These are phyloP conservation scores for Trididemnum nubilum DNA, from an alignment of 23 tunicate genomes.

Conservation along the genomic window DNA sequence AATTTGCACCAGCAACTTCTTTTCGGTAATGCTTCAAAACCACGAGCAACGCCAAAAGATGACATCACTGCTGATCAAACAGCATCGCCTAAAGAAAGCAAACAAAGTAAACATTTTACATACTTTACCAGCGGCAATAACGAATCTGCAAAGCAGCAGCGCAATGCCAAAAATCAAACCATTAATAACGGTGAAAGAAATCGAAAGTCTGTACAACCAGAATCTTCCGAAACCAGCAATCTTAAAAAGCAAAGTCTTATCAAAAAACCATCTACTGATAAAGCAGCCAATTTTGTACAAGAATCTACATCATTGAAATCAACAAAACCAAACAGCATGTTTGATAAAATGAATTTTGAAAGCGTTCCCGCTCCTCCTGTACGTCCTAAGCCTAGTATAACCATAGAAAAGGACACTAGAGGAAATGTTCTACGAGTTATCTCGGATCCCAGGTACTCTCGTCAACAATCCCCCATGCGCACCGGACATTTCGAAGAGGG, in stretches of 20 bases:
- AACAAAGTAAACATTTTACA: background rate
- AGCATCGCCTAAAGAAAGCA: background rate
- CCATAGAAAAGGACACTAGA: constrained; percentile 65
- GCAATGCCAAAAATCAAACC: background rate
- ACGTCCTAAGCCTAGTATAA: constrained; percentile 73
- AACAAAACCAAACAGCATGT: background rate
- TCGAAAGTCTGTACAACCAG: background rate
- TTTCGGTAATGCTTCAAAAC: constrained; percentile 12
- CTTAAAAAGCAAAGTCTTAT: background rate
- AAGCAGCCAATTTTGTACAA: background rate
- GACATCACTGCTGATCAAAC: background rate
- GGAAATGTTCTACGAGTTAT: constrained; percentile 74
- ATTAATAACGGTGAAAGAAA: background rate
- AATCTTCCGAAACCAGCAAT: background rate
- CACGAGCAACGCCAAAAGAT: background rate
- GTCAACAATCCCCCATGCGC: constrained; percentile 20
- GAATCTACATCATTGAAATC: background rate
- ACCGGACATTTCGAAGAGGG: background rate
- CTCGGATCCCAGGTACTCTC: constrained; percentile 28
- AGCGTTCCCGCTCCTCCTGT: constrained; percentile 48
- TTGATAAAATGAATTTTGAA: background rate
- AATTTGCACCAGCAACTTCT: constrained; percentile 47
- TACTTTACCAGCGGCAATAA: background rate
- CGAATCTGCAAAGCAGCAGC: background rate
- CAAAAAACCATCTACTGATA: background rate